These are phyloP conservation scores for Platorchestia sp. DNA, from an alignment of 1,140 invertebrate species.

Conservation along the genomic window DNA sequence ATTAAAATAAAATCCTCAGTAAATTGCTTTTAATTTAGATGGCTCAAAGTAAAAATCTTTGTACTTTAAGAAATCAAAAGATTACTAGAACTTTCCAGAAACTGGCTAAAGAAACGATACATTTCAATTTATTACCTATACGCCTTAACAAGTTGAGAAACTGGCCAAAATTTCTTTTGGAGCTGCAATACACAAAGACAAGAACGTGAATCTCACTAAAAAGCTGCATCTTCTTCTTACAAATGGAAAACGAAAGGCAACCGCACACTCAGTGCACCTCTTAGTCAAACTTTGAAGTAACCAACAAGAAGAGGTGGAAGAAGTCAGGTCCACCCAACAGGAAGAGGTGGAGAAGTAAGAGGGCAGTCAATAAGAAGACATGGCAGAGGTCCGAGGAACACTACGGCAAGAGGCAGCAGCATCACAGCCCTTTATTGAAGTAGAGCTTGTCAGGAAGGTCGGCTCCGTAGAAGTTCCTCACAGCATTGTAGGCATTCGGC, in stretches of 20 bases:
- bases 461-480: constrained; percentile 10
- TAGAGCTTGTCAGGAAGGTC: constrained; percentile 31
- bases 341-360: neutral
- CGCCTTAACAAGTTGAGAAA: neutral
- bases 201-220: neutral
- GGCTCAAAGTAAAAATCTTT: neutral
- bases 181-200: neutral
- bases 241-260: neutral
- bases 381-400: neutral
- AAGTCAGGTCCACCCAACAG: neutral
- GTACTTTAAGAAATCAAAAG: neutral
- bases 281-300: neutral
- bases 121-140: neutral
- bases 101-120: neutral
- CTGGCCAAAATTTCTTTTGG: neutral
- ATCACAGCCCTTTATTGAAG: constrained; percentile 57
- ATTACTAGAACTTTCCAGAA: neutral
- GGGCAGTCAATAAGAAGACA: neutral
- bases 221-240: neutral
- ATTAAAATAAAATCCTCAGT: neutral
- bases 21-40: no score
- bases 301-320: neutral
- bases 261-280: neutral
- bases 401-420: neutral
- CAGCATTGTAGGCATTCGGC: neutral